phyloP scores from a whole-genome alignment of 35 echinoderm and acorn worm genomes.

The Nesometra sesokonis region DNA sequence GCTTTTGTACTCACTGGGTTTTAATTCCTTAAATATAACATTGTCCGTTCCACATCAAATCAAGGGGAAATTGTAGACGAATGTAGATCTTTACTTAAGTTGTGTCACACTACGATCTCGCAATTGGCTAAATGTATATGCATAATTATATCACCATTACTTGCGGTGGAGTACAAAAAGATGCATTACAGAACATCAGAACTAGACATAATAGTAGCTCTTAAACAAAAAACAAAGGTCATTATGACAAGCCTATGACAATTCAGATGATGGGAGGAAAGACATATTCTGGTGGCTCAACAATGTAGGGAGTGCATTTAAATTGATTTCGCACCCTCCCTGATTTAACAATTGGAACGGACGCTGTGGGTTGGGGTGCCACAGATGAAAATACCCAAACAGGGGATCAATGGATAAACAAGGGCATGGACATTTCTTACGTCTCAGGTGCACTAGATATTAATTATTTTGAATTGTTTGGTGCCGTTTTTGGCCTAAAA shows the following conservation, averaged over 20 bases:
- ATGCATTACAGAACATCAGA: background rate
- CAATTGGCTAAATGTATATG: background rate
- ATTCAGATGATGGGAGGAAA: background rate
- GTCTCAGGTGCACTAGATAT: background rate
- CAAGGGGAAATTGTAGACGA: too few species aligned
- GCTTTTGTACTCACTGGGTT: too few species aligned
- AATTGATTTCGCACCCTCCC: background rate
- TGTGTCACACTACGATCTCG: too few species aligned
- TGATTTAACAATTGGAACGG: background rate
- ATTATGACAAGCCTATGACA: conserved; percentile 6
- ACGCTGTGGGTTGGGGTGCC: conserved; percentile 16
- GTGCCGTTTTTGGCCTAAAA: background rate
- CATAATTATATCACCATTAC: background rate
- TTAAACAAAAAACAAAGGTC: background rate
- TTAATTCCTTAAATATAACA: too few species aligned
- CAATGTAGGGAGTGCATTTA: background rate
- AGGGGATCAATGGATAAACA: background rate
- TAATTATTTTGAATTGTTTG: background rate
- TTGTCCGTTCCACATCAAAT: too few species aligned
- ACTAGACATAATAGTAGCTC: background rate
- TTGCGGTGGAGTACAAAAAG: background rate
- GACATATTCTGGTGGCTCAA: conserved; percentile 6
- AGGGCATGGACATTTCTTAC: background rate
- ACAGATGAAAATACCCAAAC: background rate
- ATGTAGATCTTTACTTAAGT: too few species aligned